Percentiles rank a stretch among this genome's conserved stretches.
These are phyloP conservation scores for Epizoanthus ramosus DNA, from an alignment of 92 coral and sea anemone species.

Conservation along the genomic window DNA sequence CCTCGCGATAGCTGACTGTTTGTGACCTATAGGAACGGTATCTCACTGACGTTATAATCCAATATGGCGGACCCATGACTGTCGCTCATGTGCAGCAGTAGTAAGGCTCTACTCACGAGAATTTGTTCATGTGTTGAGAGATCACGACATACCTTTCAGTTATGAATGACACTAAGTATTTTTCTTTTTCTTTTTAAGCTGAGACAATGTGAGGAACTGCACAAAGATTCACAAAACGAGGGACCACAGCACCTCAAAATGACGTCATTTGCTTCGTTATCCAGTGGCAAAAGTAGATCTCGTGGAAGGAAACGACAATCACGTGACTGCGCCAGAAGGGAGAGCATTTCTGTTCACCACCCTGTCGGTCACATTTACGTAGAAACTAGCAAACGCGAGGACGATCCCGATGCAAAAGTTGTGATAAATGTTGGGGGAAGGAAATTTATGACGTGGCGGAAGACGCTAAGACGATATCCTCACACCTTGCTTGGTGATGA, in stretches of 20 bases:
- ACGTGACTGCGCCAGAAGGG: conserved; percentile 9
- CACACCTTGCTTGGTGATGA: conserved; percentile 89
- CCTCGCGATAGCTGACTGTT: too few relatives aligned
- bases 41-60: too few relatives aligned
- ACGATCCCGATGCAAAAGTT: conserved; percentile 63
- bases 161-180: too few relatives aligned
- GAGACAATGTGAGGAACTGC: background rate
- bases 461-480: conserved; percentile 86
- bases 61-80: too few relatives aligned
- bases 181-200: conserved; percentile 11
- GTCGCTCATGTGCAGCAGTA: too few relatives aligned
- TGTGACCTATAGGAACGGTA: too few relatives aligned
- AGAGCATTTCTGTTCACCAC: background rate
- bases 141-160: too few relatives aligned
- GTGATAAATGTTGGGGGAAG: conserved; percentile 96
- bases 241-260: background rate
- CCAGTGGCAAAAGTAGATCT: conserved; percentile 3
- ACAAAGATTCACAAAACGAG: background rate
- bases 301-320: conserved; percentile 7
- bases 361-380: background rate
- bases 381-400: background rate
- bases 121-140: too few relatives aligned
- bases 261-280: conserved; percentile 27
- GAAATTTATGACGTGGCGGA: conserved; percentile 84
- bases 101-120: too few relatives aligned